phyloP scores from a whole-genome alignment of 2,888 invertebrate species.

The Patella caerulea region DNA sequence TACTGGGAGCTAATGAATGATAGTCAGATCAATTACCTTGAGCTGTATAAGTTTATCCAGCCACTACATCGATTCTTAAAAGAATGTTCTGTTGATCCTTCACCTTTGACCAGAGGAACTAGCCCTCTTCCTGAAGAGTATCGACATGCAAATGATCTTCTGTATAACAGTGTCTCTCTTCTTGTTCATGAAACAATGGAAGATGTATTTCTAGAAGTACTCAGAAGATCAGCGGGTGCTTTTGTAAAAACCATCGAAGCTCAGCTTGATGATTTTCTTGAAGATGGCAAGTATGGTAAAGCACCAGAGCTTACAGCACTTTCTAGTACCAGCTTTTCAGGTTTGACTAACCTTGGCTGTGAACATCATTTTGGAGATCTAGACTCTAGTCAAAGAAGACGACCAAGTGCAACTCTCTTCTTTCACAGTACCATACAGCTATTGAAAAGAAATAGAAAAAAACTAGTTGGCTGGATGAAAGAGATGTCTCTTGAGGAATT shows the following conservation, averaged over 20 bases:
- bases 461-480: too few species aligned
- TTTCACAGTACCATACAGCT: constrained; percentile 41
- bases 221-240: constrained; percentile 18
- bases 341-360: constrained; percentile 36
- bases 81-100: too few species aligned
- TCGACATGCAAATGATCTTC: too few species aligned
- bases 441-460: constrained; percentile 30
- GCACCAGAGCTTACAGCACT: constrained; percentile 16
- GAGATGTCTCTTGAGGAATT: too few species aligned
- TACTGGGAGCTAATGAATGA: constrained; percentile 33
- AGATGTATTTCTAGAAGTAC: constrained; percentile 17
- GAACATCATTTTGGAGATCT: constrained; percentile 48
- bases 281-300: constrained; percentile 27
- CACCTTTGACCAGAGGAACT: too few species aligned
- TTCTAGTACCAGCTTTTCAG: constrained; percentile 30
- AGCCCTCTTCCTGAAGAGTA: too few species aligned
- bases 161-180: too few species aligned
- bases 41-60: constrained; percentile 25
- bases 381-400: constrained; percentile 36
- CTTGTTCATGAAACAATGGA: neutral
- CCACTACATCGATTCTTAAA: neutral
- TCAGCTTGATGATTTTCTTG: constrained; percentile 38
- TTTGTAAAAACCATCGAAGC: constrained; percentile 28
- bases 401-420: constrained; percentile 38
- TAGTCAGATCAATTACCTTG: constrained; percentile 28